Evolutionary conservation across 2,113 vertebrate genomes (phyloP).

Genomic region (Rafetus swinhoei): DNA sequence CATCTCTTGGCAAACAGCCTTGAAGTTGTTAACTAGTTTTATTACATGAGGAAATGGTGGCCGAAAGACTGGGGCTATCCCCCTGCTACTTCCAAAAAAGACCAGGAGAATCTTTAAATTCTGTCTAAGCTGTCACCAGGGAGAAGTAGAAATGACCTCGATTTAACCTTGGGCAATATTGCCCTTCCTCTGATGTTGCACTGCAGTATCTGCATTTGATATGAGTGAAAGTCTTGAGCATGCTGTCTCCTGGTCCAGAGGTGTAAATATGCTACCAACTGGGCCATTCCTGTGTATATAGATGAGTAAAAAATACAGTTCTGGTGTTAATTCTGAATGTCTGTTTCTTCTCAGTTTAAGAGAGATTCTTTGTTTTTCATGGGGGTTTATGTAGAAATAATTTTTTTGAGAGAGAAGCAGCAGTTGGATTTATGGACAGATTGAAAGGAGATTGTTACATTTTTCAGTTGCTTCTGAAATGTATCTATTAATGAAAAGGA

Average conservation of each 20-base stretch:
- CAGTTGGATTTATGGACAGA: not conserved
- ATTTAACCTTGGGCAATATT: constrained; percentile 25
- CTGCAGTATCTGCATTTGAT: not conserved
- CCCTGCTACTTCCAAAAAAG: not conserved
- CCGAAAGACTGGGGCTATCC: not conserved
- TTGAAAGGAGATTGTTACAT: not conserved
- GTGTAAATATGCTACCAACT: not conserved
- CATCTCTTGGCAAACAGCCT: not conserved
- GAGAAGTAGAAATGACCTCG: not conserved
- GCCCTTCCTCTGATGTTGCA: not conserved
- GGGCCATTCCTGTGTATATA: not conserved
- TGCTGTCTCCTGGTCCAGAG: not conserved
- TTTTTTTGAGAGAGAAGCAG: not conserved
- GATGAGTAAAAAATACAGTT: constrained; percentile 24
- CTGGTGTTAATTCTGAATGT: constrained; percentile 36
- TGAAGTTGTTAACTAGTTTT: not conserved
- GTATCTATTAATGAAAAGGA: not conserved
- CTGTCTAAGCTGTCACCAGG: not conserved
- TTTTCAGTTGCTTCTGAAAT: constrained; percentile 22
- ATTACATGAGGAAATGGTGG: not conserved
- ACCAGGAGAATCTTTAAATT: not conserved
- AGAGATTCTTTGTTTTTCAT: constrained; percentile 23
- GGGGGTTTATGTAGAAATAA: constrained; percentile 14
- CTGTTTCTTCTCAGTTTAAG: constrained; percentile 30
- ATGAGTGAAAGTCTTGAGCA: not conserved